Percentiles rank a stretch among this genome's conserved stretches.
Evolutionary conservation across 2,797 vertebrate species (phyloP).

Genomic region (Discoglossus pictus): DNA sequence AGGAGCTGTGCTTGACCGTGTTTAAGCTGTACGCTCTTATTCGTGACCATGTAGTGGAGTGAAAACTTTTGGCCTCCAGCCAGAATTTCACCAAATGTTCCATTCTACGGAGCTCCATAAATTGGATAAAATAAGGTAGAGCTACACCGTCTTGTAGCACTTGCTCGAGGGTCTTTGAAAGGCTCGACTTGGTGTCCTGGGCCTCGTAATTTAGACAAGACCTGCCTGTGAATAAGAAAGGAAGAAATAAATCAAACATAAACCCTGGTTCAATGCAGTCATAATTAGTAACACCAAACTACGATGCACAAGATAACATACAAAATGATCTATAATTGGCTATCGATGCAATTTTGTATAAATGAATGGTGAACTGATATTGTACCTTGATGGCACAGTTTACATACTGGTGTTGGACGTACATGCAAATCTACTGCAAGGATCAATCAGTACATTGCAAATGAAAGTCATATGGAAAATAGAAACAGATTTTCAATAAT

Average conservation of each 20-base stretch:
- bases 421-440: too few species aligned
- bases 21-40: conserved; percentile 94
- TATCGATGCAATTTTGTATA: too few species aligned
- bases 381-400: too few species aligned
- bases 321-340: too few species aligned
- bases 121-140: conserved; percentile 91
- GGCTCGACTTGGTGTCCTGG: conserved; percentile 91
- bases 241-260: conserved; percentile 20
- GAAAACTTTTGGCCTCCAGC: conserved; percentile 94
- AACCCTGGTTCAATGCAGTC: too few species aligned
- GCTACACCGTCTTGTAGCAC: conserved; percentile 86
- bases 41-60: conserved; percentile 91
- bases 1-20: conserved; percentile 92
- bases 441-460: too few species aligned
- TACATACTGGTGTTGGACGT: too few species aligned
- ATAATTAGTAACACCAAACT: too few species aligned
- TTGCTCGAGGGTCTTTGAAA: conserved; percentile 95
- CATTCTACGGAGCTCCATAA: conserved; percentile 86
- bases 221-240: conserved; percentile 82
- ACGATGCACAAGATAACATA: too few species aligned
- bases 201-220: conserved; percentile 94
- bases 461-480: too few species aligned
- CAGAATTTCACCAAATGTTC: conserved; percentile 95
- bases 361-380: too few species aligned
- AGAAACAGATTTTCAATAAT: too few species aligned